Base-by-base conservation (phyloP, 1,140 invertebrate genomes). In the Oncopeltus fasciatus region DNA sequence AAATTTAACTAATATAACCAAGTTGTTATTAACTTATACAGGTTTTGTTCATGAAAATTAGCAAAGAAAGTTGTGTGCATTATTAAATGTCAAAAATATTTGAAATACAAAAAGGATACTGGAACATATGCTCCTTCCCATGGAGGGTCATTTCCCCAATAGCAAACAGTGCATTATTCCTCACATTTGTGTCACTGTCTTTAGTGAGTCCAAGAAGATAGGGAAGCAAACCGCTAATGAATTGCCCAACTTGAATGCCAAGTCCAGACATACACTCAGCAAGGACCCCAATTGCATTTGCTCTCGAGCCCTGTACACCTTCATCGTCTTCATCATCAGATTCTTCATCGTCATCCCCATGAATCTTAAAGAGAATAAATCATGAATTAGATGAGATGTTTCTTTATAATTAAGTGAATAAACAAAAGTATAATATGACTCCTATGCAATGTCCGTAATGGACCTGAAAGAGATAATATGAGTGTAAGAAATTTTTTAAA, bases 131-230 rank as follows among this genome's bases (percentile, higher is more conserved):
- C 56, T 83, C 78, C 69, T 80, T 83, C 46, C 80, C 80, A 70
- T 83, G 71, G 1, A 81, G 70, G 29, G 79, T 80, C 47, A 90
- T 75, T 69, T 90, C 86, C 12, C 88, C 88, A 26, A 90, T 73
- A 26, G 83, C 86, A 74, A 79, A 90, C 43, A 85, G 82, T 0
- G 83, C 77, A 73, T 91, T 92, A 68, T 86, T 88, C 24, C 87
- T 76, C 1, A 89, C 83, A 73, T 88, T 82, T 27, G 81, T 80
- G 66, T 82, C 79, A 2, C 76, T 63, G 72, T 90, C 86, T 57
- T 73, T 75, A 0, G 79, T 74, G 18, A 79, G 76, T 60, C 71
- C 75, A 16, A 85, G 72, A 64, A 88, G 81, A 21, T 83, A 66
- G 12, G 84, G 80, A 47, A 86, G 76, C 43, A 90, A 69, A 46